Base-by-base conservation (phyloP, 2,113 vertebrate species). In the Platysteira castanea region DNA sequence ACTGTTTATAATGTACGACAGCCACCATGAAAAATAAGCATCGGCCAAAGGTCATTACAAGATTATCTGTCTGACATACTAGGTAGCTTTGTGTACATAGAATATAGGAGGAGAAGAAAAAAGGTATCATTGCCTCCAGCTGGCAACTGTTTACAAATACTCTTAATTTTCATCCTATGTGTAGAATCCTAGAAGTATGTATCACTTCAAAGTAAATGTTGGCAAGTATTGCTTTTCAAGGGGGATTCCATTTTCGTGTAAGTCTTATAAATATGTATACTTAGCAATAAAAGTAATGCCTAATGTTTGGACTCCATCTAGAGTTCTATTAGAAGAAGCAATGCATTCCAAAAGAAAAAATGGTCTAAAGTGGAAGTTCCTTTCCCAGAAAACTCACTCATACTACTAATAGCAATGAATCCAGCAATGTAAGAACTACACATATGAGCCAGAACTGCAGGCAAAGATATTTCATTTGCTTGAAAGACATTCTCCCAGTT, bases 401-500 rank as follows among this genome's bases (percentile, higher is more conserved):
- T 27, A 74, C 44, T 59, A 81, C 31, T 52, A 80, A 67, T 6
- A 89, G 44, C 56, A 90, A 85, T 63, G 75, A 93, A 92, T 92
- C 44, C 79, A 84, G 46, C 1, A 6, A 60, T 31, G 20, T 7
- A 53, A 76, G 61, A 76, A 30, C 49, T 78, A 41, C 44, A 23
- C 20, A 44, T 22, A 17, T 44, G 63, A 91, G 68, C 71, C 63
- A 94, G 63, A 77, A 74, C 74, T 78, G 63, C 78, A 87, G 60
- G 91, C 69, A 96, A 89, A 42, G 79, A 2, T 70, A 64, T 60
- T 90, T 84, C 54, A 91, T 87, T 95, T 97, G 82, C 81, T 77
- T 93, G 57, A 91, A 95, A 83, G 85, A 41, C 23, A 95, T 87
- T 94, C 74, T 78, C 89, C 84, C 26, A 4, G 91, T 88, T 78